These are phyloP conservation scores for Callyntrura guangdongensis DNA, from an alignment of 2,888 invertebrate species.

Conservation along the genomic window DNA sequence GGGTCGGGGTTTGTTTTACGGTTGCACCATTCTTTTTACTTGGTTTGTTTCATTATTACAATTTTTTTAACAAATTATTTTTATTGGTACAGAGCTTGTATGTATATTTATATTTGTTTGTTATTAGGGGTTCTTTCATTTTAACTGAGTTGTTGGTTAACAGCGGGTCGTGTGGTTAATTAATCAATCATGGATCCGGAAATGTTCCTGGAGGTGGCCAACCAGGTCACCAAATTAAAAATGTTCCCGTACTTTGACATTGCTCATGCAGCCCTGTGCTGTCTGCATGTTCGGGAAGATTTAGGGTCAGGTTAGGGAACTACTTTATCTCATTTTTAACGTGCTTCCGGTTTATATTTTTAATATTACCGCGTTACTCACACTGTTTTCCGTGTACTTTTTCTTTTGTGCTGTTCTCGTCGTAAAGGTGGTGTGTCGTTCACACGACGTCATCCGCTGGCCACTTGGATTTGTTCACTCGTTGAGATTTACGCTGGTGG, in stretches of 20 bases:
- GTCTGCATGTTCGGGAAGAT: conserved; percentile 98
- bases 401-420: conserved; percentile 60
- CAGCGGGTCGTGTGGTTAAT: neutral
- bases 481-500: conserved; percentile 98
- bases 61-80: neutral
- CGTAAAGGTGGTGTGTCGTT: conserved; percentile 93
- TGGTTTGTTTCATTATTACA: neutral
- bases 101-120: neutral
- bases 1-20: conserved; percentile 5
- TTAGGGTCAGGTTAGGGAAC: conserved; percentile 91
- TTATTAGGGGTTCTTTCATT: neutral
- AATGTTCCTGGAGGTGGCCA: conserved; percentile 98
- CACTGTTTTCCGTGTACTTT: no score
- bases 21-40: neutral
- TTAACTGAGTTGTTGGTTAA: neutral
- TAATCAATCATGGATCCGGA: conserved; percentile 94
- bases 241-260: conserved; percentile 99
- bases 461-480: conserved; percentile 98
- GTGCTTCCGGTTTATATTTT: conserved; percentile 3
- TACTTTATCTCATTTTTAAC: no score
- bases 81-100: neutral
- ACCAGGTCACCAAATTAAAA: conserved; percentile 99
- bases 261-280: conserved; percentile 98
- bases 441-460: conserved; percentile 93
- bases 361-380: no score